phyloP scores from a whole-genome alignment of 2,113 vertebrate genomes.

The Alligator sinensis region DNA sequence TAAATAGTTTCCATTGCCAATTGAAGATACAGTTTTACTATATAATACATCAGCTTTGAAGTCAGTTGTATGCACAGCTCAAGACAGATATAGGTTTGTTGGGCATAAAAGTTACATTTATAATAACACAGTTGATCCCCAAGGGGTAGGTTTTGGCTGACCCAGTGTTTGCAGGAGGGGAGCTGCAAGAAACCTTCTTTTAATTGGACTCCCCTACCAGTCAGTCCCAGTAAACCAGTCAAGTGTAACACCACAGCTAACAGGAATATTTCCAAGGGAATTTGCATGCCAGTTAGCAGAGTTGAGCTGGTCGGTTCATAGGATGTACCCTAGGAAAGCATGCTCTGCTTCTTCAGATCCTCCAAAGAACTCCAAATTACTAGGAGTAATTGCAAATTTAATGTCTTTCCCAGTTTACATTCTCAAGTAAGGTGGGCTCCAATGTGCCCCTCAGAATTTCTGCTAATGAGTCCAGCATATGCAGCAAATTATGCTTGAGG shows the following conservation, averaged over 20 bases:
- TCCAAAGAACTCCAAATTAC: not conserved
- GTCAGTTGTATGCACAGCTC: not conserved
- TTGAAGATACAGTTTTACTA: not conserved
- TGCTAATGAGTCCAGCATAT: not conserved
- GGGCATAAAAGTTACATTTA: slow-evolving; percentile 8
- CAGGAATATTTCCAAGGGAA: not conserved
- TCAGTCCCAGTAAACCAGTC: not conserved
- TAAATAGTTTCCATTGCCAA: slow-evolving; percentile 7
- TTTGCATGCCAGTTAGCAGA: not conserved
- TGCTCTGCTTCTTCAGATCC: not conserved
- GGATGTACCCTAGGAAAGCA: not conserved
- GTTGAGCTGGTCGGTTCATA: not conserved
- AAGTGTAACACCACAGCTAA: not conserved
- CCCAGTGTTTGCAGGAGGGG: not conserved
- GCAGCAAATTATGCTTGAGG: not conserved
- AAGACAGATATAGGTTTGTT: not conserved
- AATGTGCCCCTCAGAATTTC: not conserved
- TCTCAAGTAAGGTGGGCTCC: not conserved
- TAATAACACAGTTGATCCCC: not conserved
- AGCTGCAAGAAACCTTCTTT: not conserved
- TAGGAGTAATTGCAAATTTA: not conserved
- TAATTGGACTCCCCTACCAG: not conserved
- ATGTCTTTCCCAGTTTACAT: not conserved
- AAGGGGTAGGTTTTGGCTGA: not conserved
- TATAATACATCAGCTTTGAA: slow-evolving; percentile 30